phyloP scores from a whole-genome alignment of 2,888 invertebrate genomes.

The Pseudococcus jackbeardsleyi region DNA sequence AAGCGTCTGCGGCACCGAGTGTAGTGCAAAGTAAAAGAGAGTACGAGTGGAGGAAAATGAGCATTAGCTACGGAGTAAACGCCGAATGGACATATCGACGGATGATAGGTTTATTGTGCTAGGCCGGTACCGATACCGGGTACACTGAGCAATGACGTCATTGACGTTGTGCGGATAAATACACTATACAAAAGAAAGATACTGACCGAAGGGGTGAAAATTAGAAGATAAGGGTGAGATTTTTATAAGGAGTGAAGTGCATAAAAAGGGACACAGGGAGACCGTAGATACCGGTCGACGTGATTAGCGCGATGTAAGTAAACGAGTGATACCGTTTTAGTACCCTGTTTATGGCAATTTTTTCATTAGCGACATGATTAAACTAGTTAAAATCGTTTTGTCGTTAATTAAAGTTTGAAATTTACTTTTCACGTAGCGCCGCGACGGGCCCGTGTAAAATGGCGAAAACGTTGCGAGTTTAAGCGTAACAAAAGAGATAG shows the following conservation, averaged over 20 bases:
- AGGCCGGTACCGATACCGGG: too few species aligned
- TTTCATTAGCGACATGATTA: constrained; percentile 52
- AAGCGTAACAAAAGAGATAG: constrained; percentile 52
- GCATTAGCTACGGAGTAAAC: background rate
- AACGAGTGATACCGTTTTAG: constrained; percentile 37
- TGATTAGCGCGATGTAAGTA: constrained; percentile 40
- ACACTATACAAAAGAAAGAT: background rate
- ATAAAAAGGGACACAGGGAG: background rate
- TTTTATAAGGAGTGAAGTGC: background rate
- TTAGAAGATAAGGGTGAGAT: constrained; percentile 47
- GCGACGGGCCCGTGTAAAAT: background rate
- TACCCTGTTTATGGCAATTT: constrained; percentile 41
- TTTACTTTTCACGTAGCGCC: constrained; percentile 14
- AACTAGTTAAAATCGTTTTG: constrained; percentile 39
- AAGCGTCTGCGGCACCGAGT: background rate
- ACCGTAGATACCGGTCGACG: constrained; percentile 23
- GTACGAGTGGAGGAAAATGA: background rate
- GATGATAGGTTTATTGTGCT: constrained; percentile 41
- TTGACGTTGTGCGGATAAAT: background rate
- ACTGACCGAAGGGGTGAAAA: constrained; percentile 50
- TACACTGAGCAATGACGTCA: constrained; percentile 2
- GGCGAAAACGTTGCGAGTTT: constrained; percentile 55
- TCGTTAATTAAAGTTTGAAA: constrained; percentile 47
- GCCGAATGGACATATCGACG: constrained; percentile 51
- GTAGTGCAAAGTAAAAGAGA: background rate